Base-by-base conservation (phyloP, 2,113 vertebrate species). In the Calyptomena viridis region DNA sequence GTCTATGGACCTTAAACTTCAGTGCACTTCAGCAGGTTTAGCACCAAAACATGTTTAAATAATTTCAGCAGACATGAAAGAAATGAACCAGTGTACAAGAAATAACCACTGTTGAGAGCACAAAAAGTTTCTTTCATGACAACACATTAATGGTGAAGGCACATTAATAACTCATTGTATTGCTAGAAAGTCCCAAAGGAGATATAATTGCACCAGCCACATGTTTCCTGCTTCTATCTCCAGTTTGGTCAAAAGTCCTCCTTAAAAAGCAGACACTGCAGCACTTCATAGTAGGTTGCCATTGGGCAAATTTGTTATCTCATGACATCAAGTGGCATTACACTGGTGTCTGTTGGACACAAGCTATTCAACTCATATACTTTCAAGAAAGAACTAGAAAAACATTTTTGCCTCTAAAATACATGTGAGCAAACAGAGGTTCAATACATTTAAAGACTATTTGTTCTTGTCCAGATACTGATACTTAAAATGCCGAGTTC, bases 271-370 rank as follows among this genome's bases (percentile, higher is more conserved):
- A 95, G 86, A 82, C 59, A 77, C 35, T 82, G 46, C 50, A 94
- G 76, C 52, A 71, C 44, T 97, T 97, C 93, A 89, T 84, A 95
- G 84, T 55, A 82, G 71, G 68, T 42, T 96, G 94, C 67, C 60
- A 81, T 11, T n/a, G 66, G 84, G 94, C 60, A 93, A 90, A 90
- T 59, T 63, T 81, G 74, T 90, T 86, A 76, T 72, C 46, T 87
- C 23, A 64, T 90, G 49, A 33, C 72, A 93, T 64, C 71, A 91
- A 90, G 52, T 58, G n/a, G 50, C 40, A 47, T 84, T 87, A 73
- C 15, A n/a, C 17, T 42, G 40, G 81, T 75, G 49, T 63, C 71
- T 90, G 59, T 18, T 93, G 88, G 66, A 90, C 31, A 55, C 5
- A 39, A 89, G 75, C 74, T 84, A 84, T 76, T 95, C 47, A 77